Percentiles rank a stretch among this genome's conserved stretches.
phyloP scores from a whole-genome alignment of 2,888 invertebrate genomes.

The Phaonia tiefii region DNA sequence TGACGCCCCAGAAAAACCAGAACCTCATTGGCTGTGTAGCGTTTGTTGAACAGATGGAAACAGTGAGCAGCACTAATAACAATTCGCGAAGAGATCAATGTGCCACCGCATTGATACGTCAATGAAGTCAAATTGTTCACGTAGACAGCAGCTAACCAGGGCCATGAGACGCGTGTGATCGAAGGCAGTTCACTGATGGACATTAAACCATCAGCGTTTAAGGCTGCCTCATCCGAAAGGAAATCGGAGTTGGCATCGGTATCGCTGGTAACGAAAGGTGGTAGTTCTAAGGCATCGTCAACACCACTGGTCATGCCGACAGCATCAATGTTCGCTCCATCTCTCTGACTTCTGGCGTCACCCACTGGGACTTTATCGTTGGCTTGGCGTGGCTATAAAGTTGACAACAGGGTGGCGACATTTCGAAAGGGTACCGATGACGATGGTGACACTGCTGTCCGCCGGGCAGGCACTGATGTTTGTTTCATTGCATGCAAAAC shows the following conservation, averaged over 20 bases:
- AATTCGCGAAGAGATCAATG: conserved; percentile 75
- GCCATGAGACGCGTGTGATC: conserved; percentile 84
- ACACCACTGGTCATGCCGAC: conserved; percentile 25
- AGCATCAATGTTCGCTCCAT: too few species aligned
- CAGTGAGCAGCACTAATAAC: conserved; percentile 81
- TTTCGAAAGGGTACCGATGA: background rate
- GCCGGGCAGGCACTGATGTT: background rate
- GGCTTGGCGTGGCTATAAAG: conserved; percentile 24
- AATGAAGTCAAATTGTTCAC: conserved; percentile 81
- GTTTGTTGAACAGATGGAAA: conserved; percentile 74
- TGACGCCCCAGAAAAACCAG: conserved; percentile 81
- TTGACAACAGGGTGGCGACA: conserved; percentile 31
- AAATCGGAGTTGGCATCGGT: conserved; percentile 55
- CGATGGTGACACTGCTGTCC: too few species aligned
- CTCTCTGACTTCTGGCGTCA: conserved; percentile 27
- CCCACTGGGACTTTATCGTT: conserved; percentile 36
- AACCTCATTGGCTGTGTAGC: conserved; percentile 76
- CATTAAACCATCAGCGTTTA: conserved; percentile 40
- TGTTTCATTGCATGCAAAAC: conserved; percentile 61
- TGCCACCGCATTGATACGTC: conserved; percentile 79
- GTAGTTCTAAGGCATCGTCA: too few species aligned
- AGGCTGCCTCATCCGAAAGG: conserved; percentile 54
- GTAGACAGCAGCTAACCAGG: conserved; percentile 86
- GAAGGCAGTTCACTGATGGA: conserved; percentile 64
- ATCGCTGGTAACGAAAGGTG: conserved; percentile 56